phyloP scores from a whole-genome alignment of 2,888 invertebrate species.

The Baronia brevicornis region DNA sequence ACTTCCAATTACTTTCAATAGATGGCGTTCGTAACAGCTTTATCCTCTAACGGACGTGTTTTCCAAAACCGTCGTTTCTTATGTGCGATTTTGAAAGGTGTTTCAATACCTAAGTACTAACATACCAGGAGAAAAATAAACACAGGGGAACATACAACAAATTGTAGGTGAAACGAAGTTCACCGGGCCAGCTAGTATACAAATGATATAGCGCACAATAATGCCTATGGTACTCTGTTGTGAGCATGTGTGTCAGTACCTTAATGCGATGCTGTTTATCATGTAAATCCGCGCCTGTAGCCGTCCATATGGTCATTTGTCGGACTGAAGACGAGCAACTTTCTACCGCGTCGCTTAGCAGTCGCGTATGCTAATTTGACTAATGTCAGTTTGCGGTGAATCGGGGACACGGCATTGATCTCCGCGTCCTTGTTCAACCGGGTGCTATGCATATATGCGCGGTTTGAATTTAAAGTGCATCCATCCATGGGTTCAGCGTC shows the following conservation, averaged over 20 bases:
- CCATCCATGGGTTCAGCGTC: neutral
- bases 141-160: too few relatives aligned
- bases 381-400: slow-evolving; percentile 29
- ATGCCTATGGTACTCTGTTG: too few relatives aligned
- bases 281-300: slow-evolving; percentile 54
- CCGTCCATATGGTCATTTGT: slow-evolving; percentile 51
- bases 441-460: slow-evolving; percentile 17
- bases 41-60: too few relatives aligned
- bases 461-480: slow-evolving; percentile 7
- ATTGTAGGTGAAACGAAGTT: too few relatives aligned
- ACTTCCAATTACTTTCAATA: too few relatives aligned
- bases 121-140: too few relatives aligned
- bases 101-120: too few relatives aligned
- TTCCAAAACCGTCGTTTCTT: too few relatives aligned
- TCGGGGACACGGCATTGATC: slow-evolving; percentile 30
- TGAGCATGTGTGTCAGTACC: slow-evolving; percentile 25
- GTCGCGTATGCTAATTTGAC: slow-evolving; percentile 41
- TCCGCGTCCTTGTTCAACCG: slow-evolving; percentile 24
- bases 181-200: too few relatives aligned
- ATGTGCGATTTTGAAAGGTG: too few relatives aligned
- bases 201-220: too few relatives aligned
- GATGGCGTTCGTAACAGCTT: too few relatives aligned
- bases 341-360: slow-evolving; percentile 57
- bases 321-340: slow-evolving; percentile 54
- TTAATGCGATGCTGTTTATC: slow-evolving; percentile 44